Base-by-base conservation (phyloP, 2,888 invertebrate species). In the Acronicta alni region DNA sequence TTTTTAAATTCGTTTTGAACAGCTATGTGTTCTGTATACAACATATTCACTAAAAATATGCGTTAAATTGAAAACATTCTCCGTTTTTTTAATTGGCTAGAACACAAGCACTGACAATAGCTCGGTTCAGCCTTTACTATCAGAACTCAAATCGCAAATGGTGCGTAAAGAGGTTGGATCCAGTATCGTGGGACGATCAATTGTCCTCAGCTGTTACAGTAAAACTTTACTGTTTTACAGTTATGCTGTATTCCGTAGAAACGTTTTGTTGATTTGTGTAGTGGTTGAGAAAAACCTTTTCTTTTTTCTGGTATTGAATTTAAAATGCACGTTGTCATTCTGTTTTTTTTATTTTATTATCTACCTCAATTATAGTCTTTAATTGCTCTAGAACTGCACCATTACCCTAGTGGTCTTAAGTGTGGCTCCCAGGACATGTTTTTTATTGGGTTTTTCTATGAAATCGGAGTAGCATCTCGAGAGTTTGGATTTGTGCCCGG, bases 81-180 rank as follows among this genome's bases (percentile, higher is more conserved):
- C n/a, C n/a, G n/a, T n/a, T 35, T 32, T 30, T 14, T 12, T 9
- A 16, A 41, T 17, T n/a, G 26, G 41, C 32, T 37, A 49, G 46
- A 72, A 55, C n/a, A 58, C 30, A 49, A 43, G 49, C 47, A 63
- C 47, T 62, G 26, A 57, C 59, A 54, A 71, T 75, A 68, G 58
- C 49, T 63, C 18, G 15, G 35, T 37, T 18, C 45, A 37, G 45
- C 56, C 45, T 37, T 65, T 45, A 55, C 55, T 60, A 54, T 58
- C 63, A 61, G 42, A 60, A 52, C 54, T 35, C 51, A 38, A 52
- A n/a, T n/a, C 65, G 67, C 63, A 70, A 75, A 78, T 78, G 75
- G 59, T 46, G 58, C 72, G 72, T 73, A 51, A 78, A 74, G 48
- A 30, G 12, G 57, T 26, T 46, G 49, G 26, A 38, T 30, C 43